phyloP scores from a whole-genome alignment of 2,888 invertebrate species.

The Geophilus truncorum region DNA sequence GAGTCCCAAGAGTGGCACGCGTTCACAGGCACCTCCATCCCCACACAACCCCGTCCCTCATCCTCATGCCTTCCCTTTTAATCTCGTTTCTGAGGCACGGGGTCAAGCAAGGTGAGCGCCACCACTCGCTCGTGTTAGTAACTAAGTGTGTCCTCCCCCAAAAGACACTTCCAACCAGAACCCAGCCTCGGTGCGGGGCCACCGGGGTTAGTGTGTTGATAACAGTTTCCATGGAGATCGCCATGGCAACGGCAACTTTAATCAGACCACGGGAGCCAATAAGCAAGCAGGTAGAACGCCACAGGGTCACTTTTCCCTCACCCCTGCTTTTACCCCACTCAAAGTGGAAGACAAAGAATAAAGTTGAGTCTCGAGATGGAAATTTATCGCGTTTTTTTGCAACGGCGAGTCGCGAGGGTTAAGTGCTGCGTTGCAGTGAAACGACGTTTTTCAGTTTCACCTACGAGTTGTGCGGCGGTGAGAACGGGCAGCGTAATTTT shows the following conservation, averaged over 20 bases:
- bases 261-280: background rate
- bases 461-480: too few relatives aligned
- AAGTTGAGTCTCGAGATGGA: background rate
- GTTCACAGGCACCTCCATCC: background rate
- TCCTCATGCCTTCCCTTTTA: background rate
- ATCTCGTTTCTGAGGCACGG: background rate
- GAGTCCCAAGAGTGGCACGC: background rate
- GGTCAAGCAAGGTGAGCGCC: background rate
- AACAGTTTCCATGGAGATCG: conserved; percentile 9
- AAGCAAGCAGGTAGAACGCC: background rate
- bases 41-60: background rate
- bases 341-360: background rate
- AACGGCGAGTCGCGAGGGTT: background rate
- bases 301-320: background rate
- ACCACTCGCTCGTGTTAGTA: background rate
- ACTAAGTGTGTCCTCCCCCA: background rate
- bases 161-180: background rate
- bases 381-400: background rate
- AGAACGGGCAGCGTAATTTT: background rate
- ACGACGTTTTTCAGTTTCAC: background rate
- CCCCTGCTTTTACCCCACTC: background rate
- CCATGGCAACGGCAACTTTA: conserved; percentile 4
- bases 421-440: background rate
- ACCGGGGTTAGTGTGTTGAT: background rate
- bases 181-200: background rate